phyloP scores from a whole-genome alignment of 2,797 vertebrate species.

The Meda fulgida region DNA sequence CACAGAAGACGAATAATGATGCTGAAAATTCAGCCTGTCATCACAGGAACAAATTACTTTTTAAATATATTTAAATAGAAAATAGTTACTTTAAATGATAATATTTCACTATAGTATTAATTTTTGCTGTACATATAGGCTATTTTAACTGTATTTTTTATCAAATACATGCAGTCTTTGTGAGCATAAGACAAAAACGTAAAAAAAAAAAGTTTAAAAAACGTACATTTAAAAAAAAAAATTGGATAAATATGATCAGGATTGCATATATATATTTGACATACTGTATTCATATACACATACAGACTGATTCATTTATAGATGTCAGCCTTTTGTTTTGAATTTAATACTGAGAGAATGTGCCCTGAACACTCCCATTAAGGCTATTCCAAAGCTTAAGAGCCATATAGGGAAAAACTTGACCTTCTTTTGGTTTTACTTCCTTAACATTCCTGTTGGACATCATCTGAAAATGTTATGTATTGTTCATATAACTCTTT shows the following conservation, averaged over 20 bases:
- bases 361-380: background rate
- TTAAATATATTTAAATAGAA: background rate
- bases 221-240: background rate
- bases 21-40: background rate
- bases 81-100: background rate
- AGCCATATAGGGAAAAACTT: background rate
- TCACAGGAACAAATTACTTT: background rate
- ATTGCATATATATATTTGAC: background rate
- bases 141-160: background rate
- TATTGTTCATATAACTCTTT: conserved; percentile 9
- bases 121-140: too few relatives aligned
- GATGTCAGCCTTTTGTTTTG: background rate
- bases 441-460: background rate
- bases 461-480: background rate
- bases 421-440: background rate
- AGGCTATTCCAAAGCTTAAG: background rate
- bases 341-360: background rate
- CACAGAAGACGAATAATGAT: background rate
- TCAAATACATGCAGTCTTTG: background rate
- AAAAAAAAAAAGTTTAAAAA: too few relatives aligned
- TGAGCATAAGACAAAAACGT: background rate
- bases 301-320: background rate
- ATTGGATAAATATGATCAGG: background rate
- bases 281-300: too few relatives aligned
- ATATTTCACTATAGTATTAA: background rate